Conservation (phyloP, 2,888 invertebrate species). For the Sycophila texana region DNA sequence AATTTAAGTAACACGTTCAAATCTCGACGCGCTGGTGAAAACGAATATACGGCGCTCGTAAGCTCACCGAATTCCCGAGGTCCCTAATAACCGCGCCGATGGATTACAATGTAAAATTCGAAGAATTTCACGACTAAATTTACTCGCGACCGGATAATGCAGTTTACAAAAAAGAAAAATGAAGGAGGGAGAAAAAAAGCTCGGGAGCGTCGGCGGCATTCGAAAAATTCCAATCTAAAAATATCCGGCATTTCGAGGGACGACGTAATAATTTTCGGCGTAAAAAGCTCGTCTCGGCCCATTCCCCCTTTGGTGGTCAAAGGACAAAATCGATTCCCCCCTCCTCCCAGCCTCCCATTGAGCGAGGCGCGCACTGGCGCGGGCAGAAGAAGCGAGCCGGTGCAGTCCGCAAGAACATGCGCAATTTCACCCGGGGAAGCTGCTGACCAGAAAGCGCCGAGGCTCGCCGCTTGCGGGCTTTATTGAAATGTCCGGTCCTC, state of each 20-base stretch:
- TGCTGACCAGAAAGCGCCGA: constrained; percentile 63
- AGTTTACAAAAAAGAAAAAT: neutral
- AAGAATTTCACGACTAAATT: constrained; percentile 11
- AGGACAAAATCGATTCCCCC: constrained; percentile 62
- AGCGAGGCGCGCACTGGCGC: neutral
- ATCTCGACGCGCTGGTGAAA: neutral
- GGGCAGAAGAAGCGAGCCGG: constrained; percentile 42
- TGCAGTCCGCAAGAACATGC: constrained; percentile 64
- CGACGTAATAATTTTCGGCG: constrained; percentile 31
- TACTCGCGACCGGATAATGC: constrained; percentile 12
- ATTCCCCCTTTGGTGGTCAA: constrained; percentile 49
- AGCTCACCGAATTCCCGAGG: neutral
- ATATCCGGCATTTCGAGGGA: constrained; percentile 26
- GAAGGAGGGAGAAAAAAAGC: neutral
- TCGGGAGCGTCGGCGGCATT: neutral
- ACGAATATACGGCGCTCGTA: constrained; percentile 4
- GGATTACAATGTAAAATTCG: constrained; percentile 20
- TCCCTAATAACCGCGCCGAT: constrained; percentile 1
- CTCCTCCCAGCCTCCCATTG: neutral
- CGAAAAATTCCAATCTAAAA: constrained; percentile 46
- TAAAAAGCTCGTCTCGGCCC: constrained; percentile 16
- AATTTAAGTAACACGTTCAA: too few relatives aligned
- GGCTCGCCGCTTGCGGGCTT: constrained; percentile 69
- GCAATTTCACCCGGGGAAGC: constrained; percentile 67
- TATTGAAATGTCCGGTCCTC: constrained; percentile 75